These are phyloP conservation scores for Melipona bicolor DNA, from an alignment of 2,888 invertebrate species.

Conservation along the genomic window DNA sequence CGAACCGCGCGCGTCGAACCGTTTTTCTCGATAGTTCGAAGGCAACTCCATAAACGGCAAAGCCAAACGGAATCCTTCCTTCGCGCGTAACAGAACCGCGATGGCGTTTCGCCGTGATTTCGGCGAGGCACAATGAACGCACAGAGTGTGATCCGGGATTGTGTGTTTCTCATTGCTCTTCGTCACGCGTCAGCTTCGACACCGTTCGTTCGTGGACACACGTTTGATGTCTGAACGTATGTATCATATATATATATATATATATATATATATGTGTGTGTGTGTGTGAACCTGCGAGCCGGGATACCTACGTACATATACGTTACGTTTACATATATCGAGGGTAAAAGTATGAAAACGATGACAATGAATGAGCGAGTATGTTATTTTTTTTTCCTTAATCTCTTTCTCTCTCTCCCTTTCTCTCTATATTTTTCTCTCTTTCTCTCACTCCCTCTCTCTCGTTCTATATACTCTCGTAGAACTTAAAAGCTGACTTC, in stretches of 20 bases:
- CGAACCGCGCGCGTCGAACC: conserved; percentile 36
- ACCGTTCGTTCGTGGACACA: neutral
- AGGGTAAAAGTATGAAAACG: conserved; percentile 49
- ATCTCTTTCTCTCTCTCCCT: conserved; percentile 1
- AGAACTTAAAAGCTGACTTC: conserved; percentile 81
- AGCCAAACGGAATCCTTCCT: conserved; percentile 33
- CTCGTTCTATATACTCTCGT: conserved; percentile 60
- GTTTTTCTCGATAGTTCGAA: conserved; percentile 52
- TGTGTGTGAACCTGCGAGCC: conserved; percentile 57
- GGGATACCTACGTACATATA: neutral
- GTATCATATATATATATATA: too few relatives aligned
- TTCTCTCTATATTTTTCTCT: conserved; percentile 1
- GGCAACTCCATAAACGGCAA: conserved; percentile 45
- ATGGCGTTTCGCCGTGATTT: neutral
- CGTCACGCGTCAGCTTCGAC: conserved; percentile 11
- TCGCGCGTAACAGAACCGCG: conserved; percentile 4
- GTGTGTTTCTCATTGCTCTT: conserved; percentile 12
- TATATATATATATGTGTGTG: too few relatives aligned
- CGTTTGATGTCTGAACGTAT: neutral
- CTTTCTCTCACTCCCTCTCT: conserved; percentile 34
- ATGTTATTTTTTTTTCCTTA: conserved; percentile 12
- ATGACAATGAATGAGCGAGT: conserved; percentile 64
- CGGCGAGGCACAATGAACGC: too few relatives aligned
- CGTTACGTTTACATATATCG: conserved; percentile 18
- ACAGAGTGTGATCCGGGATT: neutral